Base-by-base conservation (phyloP, 2,888 invertebrate genomes). In the Terebella lapidaria region DNA sequence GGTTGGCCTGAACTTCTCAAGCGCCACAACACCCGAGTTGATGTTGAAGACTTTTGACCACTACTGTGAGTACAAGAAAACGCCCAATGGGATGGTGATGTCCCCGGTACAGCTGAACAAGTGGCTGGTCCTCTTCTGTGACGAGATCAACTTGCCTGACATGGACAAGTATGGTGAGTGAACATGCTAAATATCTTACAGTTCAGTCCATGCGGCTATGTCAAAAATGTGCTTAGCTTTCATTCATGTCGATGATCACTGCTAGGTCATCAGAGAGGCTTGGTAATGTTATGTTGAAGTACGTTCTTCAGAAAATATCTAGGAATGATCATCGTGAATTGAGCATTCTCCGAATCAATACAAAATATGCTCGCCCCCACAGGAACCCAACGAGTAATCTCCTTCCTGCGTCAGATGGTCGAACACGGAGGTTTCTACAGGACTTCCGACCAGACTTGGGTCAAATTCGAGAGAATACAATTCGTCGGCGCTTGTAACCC, bases 401-500 rank as follows among this genome's bases (percentile, higher is more conserved):
- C 96, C 25, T 99, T 99, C 86, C 83, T 99, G 71, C 86, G 99
- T 22, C 99, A 99, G 82, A 85, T 99, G 66, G 93, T 99, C 1
- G 97, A 99, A 80, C 95, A 97, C 76, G 92, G 85, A 57, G 85
- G 85, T 18, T 85, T 85, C 76, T 81, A 76, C 67, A 72, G 80
- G 20, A 75, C 79, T 0, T 70, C 76, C 1, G 96, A 97, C 82
- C 95, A 96, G 81, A 89, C 93, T 0, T 97, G 96, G 94, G 96
- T 99, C 0, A 88, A 90, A 54, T 83, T 99, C 74, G 99, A 99
- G 81, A 87, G 99, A 60, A 99, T 99, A 71, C 99, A 99, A 81
- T 99, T 99, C 81, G 99, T 99, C 29, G 99, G 99, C 20, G 99
- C 99, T 62, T 99, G 99, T 82, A 99, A 99, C 85, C 99, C 99